Base-by-base conservation (phyloP, 1,140 invertebrate genomes). In the Planococcus citri region DNA sequence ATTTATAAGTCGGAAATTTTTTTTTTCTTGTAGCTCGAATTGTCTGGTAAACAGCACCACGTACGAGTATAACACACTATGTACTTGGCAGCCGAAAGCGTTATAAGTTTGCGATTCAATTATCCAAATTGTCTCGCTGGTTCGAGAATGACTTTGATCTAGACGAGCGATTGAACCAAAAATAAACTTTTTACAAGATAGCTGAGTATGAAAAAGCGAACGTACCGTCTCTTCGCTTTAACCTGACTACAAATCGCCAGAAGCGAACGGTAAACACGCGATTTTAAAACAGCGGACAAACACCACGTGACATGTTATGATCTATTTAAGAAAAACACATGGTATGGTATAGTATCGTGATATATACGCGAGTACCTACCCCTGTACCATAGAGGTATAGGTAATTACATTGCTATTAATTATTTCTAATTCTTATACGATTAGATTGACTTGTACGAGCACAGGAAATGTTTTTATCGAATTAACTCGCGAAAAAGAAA, bases 251-350 rank as follows among this genome's bases (percentile, higher is more conserved):
- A 51, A 51, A 51, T 51, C 41, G 41, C 41, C 41, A 51, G 41
- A 51, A 51, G 4, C 17, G 41, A 51, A 51, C 41, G 41, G 41
- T 51, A 51, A 51, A 51, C 41, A 51, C 41, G 41, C 41, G 41
- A 51, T 51, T n/a, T 51, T 51, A 51, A n/a, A 51, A 51, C 41
- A 51, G 41, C 41, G 41, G 41, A 51, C 41, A 51, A 51, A 51
- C 41, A 51, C 41, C 41, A 51, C 41, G 41, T 51, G 41, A 51
- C 41, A 51, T 51, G 41, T 51, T 51, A 51, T 51, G 41, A 51
- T 51, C 41, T 51, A 51, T 51, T 51, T 51, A 51, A 51, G n/a
- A n/a, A 20, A 51, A 51, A 51, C 41, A 51, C 41, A 51, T 51
- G 41, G 41, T 51, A 51, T n/a, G n/a, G n/a, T n/a, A n/a, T n/a